A percentile compares a stretch with the other conserved stretches of the same genome.
phyloP scores from a whole-genome alignment of 2,113 vertebrate genomes.

The Carollia perspicillata region DNA sequence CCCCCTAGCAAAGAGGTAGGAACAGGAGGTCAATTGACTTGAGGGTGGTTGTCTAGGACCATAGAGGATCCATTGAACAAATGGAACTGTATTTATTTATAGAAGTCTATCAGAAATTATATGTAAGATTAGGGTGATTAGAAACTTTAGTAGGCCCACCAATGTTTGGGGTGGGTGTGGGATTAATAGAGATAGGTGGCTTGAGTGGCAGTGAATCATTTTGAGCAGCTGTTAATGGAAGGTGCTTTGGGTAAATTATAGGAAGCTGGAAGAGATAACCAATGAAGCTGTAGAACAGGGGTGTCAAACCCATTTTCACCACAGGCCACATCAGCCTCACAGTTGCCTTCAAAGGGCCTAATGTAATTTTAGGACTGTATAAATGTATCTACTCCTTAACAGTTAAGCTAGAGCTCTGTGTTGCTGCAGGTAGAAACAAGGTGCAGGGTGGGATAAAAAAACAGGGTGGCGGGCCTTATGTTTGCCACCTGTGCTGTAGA shows the following conservation, averaged over 20 bases:
- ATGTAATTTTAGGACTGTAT: too few relatives aligned
- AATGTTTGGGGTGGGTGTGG: neutral
- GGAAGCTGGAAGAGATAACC: neutral
- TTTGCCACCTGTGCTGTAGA: neutral
- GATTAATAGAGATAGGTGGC: neutral
- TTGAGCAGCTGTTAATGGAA: neutral
- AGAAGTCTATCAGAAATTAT: neutral
- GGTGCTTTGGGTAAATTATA: neutral
- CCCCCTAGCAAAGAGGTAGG: slow-evolving; percentile 90
- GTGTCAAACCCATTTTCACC: too few relatives aligned
- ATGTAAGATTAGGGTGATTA: neutral
- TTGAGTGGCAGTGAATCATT: neutral
- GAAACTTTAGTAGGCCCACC: neutral
- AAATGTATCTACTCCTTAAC: too few relatives aligned
- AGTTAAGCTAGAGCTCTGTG: too few relatives aligned
- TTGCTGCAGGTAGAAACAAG: too few relatives aligned
- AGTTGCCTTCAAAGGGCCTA: too few relatives aligned
- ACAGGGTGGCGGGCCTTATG: too few relatives aligned
- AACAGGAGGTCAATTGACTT: neutral
- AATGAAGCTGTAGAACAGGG: neutral
- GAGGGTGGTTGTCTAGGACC: neutral
- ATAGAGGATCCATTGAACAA: too few relatives aligned
- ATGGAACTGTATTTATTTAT: neutral
- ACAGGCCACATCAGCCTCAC: too few relatives aligned
- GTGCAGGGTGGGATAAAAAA: too few relatives aligned